A percentile compares a stretch with the other conserved stretches of the same genome.
These are phyloP conservation scores for Phymatocera aterrima DNA, from an alignment of 2,888 invertebrate genomes.

Conservation along the genomic window DNA sequence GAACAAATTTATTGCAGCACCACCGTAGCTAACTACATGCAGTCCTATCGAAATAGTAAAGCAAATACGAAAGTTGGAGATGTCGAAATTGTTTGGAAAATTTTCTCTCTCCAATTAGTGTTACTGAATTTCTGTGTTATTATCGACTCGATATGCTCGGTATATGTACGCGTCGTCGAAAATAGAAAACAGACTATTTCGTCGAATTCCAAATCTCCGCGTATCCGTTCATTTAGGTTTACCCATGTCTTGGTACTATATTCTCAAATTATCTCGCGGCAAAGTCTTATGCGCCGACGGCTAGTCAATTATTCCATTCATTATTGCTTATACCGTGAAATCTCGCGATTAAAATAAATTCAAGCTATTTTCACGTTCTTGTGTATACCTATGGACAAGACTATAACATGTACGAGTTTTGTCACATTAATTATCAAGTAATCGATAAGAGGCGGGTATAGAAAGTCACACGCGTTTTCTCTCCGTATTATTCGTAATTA, in stretches of 20 bases:
- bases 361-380: neutral
- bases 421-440: neutral
- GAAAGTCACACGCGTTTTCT: neutral
- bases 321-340: neutral
- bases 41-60: neutral
- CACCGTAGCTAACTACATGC: neutral
- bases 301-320: neutral
- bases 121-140: neutral
- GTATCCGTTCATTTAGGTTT: neutral
- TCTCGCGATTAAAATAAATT: neutral
- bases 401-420: too few relatives aligned
- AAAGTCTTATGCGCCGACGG: neutral
- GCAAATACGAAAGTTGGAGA: constrained; percentile 15
- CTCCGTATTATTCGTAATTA: too few relatives aligned
- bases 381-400: neutral
- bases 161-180: constrained; percentile 4
- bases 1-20: neutral
- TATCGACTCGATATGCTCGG: neutral
- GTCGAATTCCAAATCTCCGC: neutral
- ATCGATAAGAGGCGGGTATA: neutral
- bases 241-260: neutral
- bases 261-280: neutral
- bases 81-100: neutral
- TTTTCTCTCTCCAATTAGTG: constrained; percentile 14
- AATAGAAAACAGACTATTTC: constrained; percentile 4